These are phyloP conservation scores for Laothoe populi DNA, from an alignment of 2,888 invertebrate species.

Conservation along the genomic window DNA sequence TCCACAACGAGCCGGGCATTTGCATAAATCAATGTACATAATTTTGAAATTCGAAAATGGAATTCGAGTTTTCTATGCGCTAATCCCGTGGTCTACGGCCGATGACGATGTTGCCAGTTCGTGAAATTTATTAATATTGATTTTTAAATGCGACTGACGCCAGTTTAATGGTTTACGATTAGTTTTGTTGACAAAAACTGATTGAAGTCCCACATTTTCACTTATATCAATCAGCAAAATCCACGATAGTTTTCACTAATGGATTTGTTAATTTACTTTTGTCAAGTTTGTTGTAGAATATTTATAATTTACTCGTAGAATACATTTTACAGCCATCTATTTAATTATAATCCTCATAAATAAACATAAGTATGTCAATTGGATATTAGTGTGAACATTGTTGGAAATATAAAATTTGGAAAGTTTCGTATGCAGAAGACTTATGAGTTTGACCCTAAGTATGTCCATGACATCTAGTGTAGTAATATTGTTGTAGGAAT, in stretches of 20 bases:
- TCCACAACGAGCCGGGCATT: constrained; percentile 42
- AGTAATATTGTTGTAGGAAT: too few relatives aligned
- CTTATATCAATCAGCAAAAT: neutral
- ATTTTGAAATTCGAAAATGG: constrained; percentile 28
- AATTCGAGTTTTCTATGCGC: constrained; percentile 19
- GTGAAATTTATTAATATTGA: constrained; percentile 6
- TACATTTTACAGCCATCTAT: neutral
- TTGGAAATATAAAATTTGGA: too few relatives aligned
- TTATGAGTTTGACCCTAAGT: too few relatives aligned
- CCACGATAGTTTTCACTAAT: neutral
- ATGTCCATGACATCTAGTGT: too few relatives aligned
- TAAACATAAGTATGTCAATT: too few relatives aligned
- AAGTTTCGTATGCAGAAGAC: too few relatives aligned
- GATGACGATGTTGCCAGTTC: constrained; percentile 4
- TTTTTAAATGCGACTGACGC: neutral
- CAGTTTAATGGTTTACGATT: neutral
- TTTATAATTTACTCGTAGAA: neutral
- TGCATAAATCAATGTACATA: constrained; percentile 36
- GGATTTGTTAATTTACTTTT: neutral
- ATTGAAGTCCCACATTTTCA: neutral
- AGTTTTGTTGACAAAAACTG: neutral
- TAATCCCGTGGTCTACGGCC: constrained; percentile 14
- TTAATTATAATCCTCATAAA: neutral
- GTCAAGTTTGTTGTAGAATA: neutral
- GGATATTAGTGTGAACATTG: too few relatives aligned